Evolutionary conservation across 2,113 vertebrate species (phyloP), one percentile per base, ranked within the genome.

Genomic region (Nycticorax nycticorax): DNA sequence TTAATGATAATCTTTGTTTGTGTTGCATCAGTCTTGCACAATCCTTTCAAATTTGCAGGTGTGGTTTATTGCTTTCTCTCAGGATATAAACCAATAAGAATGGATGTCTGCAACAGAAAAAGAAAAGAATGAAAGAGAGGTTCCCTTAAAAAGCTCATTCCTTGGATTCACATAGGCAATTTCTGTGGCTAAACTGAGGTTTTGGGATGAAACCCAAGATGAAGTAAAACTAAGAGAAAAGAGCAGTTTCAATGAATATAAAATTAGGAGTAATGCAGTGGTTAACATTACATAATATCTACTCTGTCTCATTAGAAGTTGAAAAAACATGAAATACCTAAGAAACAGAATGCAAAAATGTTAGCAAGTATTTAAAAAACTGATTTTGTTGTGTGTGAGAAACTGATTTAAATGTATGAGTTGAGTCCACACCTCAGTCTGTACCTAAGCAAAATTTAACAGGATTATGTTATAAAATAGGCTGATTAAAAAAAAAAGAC

Each of bases 181-280:
- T 62, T 69, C 35, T 93, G 88, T 90, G 90, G 92, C 60, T 96
- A 74, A 90, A 66, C 33, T 77, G 64, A 94, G 62, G 56, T 97
- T 96, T 94, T 60, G 55, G 67, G 16, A 88, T 94, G 71, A 96
- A 94, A 95, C 71, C 45, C 69, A 87, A 62, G 37, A 12, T 71
- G 59, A 76, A 91, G 48, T 68, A 72, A 73, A 93, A 53, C 19
- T 8, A 73, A 85, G 76, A 67, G 28, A 41, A 39, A 62, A 72
- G 10, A 56, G 17, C 30, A 22, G 33, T 37, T 82, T 69, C 45
- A 87, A 66, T 79, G 26, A 82, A 57, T 84, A 60, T 53, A 75
- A 55, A 69, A 89, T 57, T 8, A 78, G 57, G 39, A 66, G 10
- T 86, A 77, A 19, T 37, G 17, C 12, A 21, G 28, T 71, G 37